These are phyloP conservation scores for Nasua narica DNA, from an alignment of 2,797 vertebrate species.

Conservation along the genomic window DNA sequence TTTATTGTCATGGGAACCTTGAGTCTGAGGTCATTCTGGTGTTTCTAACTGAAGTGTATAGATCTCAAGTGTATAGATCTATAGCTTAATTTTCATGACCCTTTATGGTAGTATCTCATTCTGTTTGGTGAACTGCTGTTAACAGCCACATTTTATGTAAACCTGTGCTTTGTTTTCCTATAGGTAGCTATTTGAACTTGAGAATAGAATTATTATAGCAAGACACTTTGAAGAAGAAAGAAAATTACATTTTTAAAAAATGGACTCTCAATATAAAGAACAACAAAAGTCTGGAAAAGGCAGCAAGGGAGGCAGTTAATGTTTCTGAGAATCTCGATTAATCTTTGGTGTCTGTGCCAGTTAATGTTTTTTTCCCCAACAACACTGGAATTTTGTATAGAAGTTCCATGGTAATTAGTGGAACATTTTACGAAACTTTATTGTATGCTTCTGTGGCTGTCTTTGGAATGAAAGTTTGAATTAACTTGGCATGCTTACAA, in stretches of 20 bases:
- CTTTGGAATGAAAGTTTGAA: constrained; percentile 53
- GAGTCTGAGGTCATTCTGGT: constrained; percentile 37
- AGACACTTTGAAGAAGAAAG: constrained; percentile 62
- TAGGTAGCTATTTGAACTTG: constrained; percentile 43
- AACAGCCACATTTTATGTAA: neutral
- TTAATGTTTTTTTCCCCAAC: neutral
- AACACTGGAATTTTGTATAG: constrained; percentile 58
- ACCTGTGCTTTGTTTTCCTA: neutral
- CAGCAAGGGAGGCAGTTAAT: neutral
- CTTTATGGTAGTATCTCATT: neutral
- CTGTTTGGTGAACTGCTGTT: neutral
- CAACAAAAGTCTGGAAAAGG: neutral
- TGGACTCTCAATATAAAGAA: constrained; percentile 16
- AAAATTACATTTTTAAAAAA: constrained; percentile 40
- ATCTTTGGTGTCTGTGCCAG: constrained; percentile 27
- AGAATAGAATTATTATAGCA: constrained; percentile 56
- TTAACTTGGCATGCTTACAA: constrained; percentile 18
- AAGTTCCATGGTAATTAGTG: constrained; percentile 37
- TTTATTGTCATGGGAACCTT: neutral
- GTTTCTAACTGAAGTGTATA: constrained; percentile 25
- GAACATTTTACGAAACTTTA: constrained; percentile 23
- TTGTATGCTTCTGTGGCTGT: constrained; percentile 16
- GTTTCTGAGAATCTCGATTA: constrained; percentile 35
- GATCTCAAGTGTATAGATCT: neutral
- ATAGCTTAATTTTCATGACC: constrained; percentile 35